These are phyloP conservation scores for Myodes glareolus DNA, from an alignment of 2,113 vertebrate species.

Conservation along the genomic window DNA sequence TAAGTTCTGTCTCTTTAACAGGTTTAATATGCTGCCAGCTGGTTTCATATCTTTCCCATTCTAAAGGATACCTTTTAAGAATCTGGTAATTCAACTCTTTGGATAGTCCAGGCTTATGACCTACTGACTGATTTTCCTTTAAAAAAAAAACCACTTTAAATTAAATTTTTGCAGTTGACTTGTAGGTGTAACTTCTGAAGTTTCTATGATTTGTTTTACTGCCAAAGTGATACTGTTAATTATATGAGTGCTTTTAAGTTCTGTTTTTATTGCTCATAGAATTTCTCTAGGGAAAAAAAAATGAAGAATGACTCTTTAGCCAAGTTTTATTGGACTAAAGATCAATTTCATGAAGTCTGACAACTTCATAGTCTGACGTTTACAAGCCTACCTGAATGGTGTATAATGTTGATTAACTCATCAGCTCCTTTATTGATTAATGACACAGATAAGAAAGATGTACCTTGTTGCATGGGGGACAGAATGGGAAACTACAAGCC, in stretches of 20 bases:
- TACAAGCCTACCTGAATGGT: conserved; percentile 58
- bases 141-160: background rate
- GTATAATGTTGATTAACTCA: conserved; percentile 50
- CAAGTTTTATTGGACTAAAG: conserved; percentile 69
- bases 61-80: conserved; percentile 56
- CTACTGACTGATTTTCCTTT: conserved; percentile 12
- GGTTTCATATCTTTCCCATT: conserved; percentile 52
- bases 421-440: conserved; percentile 74
- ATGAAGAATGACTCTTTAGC: conserved; percentile 60
- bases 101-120: conserved; percentile 20
- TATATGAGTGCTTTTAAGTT: conserved; percentile 57
- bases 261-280: conserved; percentile 66
- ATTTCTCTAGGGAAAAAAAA: conserved; percentile 66
- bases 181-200: conserved; percentile 46
- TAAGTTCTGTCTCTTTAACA: conserved; percentile 49
- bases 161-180: conserved; percentile 61
- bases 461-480: conserved; percentile 20
- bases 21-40: conserved; percentile 19
- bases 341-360: conserved; percentile 78
- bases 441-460: conserved; percentile 72
- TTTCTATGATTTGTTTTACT: conserved; percentile 60
- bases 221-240: conserved; percentile 53
- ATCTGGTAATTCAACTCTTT: conserved; percentile 56
- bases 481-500: conserved; percentile 38
- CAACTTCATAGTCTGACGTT: conserved; percentile 70